These are phyloP conservation scores for Etheostoma perlongum DNA, from an alignment of 2,797 vertebrate species.

Conservation along the genomic window DNA sequence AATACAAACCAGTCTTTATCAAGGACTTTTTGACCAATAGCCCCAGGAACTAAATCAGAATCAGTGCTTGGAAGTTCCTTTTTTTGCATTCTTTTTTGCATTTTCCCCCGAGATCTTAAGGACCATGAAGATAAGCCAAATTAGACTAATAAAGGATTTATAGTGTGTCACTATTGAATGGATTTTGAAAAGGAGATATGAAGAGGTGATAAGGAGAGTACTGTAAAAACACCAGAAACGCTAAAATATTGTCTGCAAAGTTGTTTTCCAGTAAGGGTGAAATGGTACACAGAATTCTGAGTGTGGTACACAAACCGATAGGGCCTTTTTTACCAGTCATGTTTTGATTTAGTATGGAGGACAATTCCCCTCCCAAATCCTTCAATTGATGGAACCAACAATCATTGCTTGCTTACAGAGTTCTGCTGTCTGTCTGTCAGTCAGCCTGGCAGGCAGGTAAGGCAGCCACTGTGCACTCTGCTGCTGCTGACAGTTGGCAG, in stretches of 20 bases:
- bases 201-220: not conserved
- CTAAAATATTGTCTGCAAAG: not conserved
- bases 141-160: slow-evolving; percentile 21
- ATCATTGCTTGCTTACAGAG: not conserved
- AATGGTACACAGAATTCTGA: not conserved
- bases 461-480: too few relatives aligned
- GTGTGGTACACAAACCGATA: too few relatives aligned
- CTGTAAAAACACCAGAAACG: not conserved
- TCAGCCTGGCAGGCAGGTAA: too few relatives aligned
- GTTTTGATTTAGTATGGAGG: not conserved
- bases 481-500: too few relatives aligned
- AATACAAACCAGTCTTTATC: slow-evolving; percentile 19
- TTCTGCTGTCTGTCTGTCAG: too few relatives aligned
- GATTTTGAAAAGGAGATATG: not conserved
- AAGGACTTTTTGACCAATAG: slow-evolving; percentile 3
- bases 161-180: not conserved
- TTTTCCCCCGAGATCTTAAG: not conserved
- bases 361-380: not conserved
- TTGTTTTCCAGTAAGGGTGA: not conserved
- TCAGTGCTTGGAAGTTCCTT: not conserved
- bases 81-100: slow-evolving; percentile 2
- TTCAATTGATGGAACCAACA: not conserved
- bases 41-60: slow-evolving; percentile 11
- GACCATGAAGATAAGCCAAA: not conserved
- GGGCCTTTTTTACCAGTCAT: not conserved